These are phyloP conservation scores for Lytechinus variegatus DNA, from an alignment of 35 echinoderm and acorn worm species.

Conservation along the genomic window DNA sequence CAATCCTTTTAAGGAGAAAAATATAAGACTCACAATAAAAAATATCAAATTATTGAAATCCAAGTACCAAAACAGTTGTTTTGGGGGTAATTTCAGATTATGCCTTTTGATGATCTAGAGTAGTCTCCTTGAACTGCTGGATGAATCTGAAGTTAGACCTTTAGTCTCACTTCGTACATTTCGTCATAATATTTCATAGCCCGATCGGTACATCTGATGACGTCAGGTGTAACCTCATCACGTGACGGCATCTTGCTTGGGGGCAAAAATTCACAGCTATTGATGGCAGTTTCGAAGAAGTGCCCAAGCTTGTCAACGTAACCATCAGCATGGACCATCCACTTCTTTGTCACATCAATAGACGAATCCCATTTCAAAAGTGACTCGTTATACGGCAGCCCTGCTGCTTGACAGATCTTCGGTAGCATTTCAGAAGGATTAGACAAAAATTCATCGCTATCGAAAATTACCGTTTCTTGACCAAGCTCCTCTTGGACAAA, in stretches of 20 bases:
- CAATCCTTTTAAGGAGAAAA: too few species aligned
- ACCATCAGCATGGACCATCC: neutral
- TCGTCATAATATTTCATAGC: slow-evolving; percentile 19
- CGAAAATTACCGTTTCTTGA: slow-evolving; percentile 50
- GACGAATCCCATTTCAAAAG: slow-evolving; percentile 57
- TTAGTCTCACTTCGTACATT: slow-evolving; percentile 15
- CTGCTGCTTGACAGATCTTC: slow-evolving; percentile 41
- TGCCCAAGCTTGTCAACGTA: neutral
- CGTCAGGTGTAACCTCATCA: neutral
- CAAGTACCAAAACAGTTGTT: too few species aligned
- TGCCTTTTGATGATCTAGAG: too few species aligned
- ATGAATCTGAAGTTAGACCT: neutral
- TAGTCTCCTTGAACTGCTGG: too few species aligned
- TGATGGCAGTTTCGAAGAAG: slow-evolving; percentile 9
- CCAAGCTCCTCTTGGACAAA: slow-evolving; percentile 44
- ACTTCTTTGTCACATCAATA: neutral
- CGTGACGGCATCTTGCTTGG: neutral
- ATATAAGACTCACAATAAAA: too few species aligned
- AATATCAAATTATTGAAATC: too few species aligned
- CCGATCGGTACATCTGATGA: slow-evolving; percentile 20
- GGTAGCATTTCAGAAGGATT: slow-evolving; percentile 58
- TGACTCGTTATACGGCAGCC: slow-evolving; percentile 48
- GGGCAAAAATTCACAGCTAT: neutral
- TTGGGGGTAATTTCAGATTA: too few species aligned
- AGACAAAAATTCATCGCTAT: slow-evolving; percentile 60